Conservation (phyloP, 2,113 vertebrate species). For the Megaceryle maxima region DNA sequence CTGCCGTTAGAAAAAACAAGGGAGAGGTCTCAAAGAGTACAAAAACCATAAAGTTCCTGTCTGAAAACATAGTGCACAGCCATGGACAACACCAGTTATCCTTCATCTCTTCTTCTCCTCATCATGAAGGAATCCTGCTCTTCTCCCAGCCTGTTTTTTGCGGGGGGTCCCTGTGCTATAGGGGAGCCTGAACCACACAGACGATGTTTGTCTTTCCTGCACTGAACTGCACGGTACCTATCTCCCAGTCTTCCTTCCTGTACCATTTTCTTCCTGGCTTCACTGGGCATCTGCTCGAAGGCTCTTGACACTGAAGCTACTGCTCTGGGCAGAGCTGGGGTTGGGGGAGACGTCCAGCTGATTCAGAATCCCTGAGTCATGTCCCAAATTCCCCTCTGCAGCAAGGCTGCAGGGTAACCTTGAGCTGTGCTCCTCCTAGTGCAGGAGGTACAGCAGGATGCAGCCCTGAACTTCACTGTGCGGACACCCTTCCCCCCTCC, state of each 20-base stretch:
- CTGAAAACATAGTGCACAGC: background rate
- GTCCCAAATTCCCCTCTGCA: constrained; percentile 38
- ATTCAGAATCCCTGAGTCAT: constrained; percentile 41
- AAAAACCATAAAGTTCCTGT: background rate
- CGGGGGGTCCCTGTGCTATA: background rate
- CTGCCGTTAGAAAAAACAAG: background rate
- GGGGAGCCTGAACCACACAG: background rate
- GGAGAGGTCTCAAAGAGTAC: background rate
- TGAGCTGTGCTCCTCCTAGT: background rate
- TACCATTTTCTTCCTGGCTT: background rate
- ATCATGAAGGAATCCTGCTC: fast-evolving
- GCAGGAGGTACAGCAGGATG: background rate
- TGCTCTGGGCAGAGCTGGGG: background rate
- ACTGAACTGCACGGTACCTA: background rate
- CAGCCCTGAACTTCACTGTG: background rate
- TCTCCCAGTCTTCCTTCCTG: background rate
- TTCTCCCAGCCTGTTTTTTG: background rate
- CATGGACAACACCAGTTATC: background rate
- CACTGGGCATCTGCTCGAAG: background rate
- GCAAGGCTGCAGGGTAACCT: constrained; percentile 14
- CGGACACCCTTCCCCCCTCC: background rate
- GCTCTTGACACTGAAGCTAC: background rate
- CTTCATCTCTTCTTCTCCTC: background rate
- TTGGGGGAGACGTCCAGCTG: background rate
- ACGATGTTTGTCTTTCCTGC: background rate